These are phyloP conservation scores for Caenorhabditis tropicalis DNA, from an alignment of 1,140 invertebrate species.

Conservation along the genomic window DNA sequence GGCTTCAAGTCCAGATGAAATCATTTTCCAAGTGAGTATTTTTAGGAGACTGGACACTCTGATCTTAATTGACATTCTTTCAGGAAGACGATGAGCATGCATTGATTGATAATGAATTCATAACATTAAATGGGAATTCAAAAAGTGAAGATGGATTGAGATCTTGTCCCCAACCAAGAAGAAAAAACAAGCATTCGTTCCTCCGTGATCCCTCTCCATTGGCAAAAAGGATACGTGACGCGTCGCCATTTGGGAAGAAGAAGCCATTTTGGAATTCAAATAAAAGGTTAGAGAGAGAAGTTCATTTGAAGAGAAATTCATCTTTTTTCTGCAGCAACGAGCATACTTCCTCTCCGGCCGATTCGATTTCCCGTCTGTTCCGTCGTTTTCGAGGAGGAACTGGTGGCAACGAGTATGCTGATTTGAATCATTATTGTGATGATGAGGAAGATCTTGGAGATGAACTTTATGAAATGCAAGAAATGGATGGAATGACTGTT, in stretches of 20 bases:
- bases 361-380: neutral
- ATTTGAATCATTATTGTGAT: constrained; percentile 28
- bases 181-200: constrained; percentile 31
- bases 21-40: neutral
- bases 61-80: neutral
- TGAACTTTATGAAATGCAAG: neutral
- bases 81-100: constrained; percentile 30
- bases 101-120: neutral
- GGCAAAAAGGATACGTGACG: neutral
- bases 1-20: neutral
- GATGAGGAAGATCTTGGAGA: neutral
- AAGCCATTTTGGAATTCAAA: constrained; percentile 35
- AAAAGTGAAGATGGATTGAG: neutral
- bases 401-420: neutral
- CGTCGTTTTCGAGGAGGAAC: neutral
- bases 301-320: neutral
- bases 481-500: neutral
- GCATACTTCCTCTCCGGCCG: neutral
- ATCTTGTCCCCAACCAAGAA: neutral
- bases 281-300: neutral
- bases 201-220: constrained; percentile 11
- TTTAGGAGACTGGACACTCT: neutral
- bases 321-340: constrained; percentile 2
- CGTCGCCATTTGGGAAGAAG: constrained; percentile 36
- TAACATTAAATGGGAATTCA: neutral